Evolutionary conservation across 2,113 vertebrate genomes (phyloP).

Genomic region (Erpornis zantholeuca): DNA sequence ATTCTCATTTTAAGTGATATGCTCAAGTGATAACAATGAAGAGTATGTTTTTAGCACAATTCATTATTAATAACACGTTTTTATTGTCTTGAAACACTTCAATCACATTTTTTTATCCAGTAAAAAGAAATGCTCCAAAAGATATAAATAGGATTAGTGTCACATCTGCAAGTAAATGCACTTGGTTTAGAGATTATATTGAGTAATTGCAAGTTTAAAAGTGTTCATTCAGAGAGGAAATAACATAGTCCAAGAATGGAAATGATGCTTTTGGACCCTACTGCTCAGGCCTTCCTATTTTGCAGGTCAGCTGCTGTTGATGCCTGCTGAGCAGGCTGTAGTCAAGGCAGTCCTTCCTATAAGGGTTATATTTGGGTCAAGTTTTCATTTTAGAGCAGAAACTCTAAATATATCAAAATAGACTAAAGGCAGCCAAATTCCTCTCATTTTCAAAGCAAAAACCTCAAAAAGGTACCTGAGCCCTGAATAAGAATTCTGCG

Average conservation of each 20-base stretch:
- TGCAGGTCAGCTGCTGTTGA: neutral
- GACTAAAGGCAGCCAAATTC: neutral
- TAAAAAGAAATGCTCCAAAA: neutral
- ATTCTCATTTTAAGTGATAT: neutral
- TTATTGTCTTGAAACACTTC: constrained; percentile 18
- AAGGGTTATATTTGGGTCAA: neutral
- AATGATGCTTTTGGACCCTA: neutral
- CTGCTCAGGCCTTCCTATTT: neutral
- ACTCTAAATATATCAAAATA: neutral
- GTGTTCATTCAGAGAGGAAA: neutral
- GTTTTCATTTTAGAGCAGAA: neutral
- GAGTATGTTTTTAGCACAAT: neutral
- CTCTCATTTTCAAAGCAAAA: neutral
- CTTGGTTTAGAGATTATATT: neutral
- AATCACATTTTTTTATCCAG: neutral
- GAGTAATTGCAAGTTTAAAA: neutral
- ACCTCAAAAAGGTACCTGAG: neutral
- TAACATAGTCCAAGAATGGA: neutral
- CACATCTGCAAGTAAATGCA: constrained; percentile 5
- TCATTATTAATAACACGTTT: neutral
- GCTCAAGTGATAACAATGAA: neutral
- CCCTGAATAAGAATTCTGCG: neutral
- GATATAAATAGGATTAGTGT: constrained; percentile 3
- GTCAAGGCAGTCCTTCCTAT: neutral
- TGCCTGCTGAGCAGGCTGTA: neutral